Percentiles rank a stretch among this genome's conserved stretches.
These are phyloP conservation scores for Sinosuthora webbiana DNA, from an alignment of 2,113 vertebrate species.

Conservation along the genomic window DNA sequence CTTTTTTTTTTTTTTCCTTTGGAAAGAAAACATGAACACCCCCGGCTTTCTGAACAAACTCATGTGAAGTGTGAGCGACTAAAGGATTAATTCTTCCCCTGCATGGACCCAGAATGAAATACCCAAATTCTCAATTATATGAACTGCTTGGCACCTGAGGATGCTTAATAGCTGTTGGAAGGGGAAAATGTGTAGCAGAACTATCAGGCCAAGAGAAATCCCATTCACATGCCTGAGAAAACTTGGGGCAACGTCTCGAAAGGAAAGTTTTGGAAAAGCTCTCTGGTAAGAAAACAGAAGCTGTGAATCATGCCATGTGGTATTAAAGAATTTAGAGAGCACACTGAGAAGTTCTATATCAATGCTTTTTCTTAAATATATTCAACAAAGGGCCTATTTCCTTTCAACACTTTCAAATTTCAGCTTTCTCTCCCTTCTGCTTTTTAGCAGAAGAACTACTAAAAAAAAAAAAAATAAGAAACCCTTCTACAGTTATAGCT, in stretches of 20 bases:
- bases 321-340: constrained; percentile 42
- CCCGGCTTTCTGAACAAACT: background rate
- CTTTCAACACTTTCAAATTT: constrained; percentile 28
- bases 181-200: background rate
- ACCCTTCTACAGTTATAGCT: background rate
- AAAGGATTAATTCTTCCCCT: constrained; percentile 12
- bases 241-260: background rate
- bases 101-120: background rate
- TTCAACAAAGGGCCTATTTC: constrained; percentile 40
- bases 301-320: background rate
- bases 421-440: background rate
- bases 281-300: constrained; percentile 14
- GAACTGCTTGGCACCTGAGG: background rate
- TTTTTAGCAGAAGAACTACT: background rate
- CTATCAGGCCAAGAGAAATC: constrained; percentile 27
- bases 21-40: background rate
- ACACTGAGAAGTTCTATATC: constrained; percentile 9
- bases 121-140: background rate
- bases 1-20: background rate
- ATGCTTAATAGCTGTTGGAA: background rate
- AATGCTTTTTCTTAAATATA: constrained; percentile 23
- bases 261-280: background rate
- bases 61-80: background rate
- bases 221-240: background rate
- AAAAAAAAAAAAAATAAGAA: background rate